phyloP scores from a whole-genome alignment of 2,888 invertebrate species.

The Morpho achilles region DNA sequence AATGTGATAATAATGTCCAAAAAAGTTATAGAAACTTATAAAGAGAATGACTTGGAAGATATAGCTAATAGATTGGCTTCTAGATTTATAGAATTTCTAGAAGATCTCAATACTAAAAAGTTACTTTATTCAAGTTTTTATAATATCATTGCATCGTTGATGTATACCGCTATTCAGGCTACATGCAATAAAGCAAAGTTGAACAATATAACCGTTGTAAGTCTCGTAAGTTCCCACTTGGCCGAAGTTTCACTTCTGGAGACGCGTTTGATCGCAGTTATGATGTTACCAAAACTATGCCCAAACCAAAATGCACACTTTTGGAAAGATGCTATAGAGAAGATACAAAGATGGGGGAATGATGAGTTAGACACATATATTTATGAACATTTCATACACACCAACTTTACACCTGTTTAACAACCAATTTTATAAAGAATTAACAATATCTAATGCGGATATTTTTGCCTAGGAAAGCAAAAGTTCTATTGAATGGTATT shows the following conservation, averaged over 20 bases:
- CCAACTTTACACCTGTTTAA: no score
- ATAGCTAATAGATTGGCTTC: constrained; percentile 2
- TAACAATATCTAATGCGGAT: no score
- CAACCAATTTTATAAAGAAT: no score
- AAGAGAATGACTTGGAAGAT: neutral
- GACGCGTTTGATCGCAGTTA: neutral
- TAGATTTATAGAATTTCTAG: constrained; percentile 1
- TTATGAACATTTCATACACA: neutral
- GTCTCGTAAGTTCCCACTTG: constrained; percentile 1
- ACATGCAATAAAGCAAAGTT: neutral
- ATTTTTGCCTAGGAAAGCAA: no score
- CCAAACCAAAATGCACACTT: neutral
- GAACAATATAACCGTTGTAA: neutral
- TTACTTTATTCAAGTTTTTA: constrained; percentile 9
- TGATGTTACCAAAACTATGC: neutral
- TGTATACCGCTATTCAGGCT: neutral
- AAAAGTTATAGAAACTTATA: constrained; percentile 6
- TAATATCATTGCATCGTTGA: neutral
- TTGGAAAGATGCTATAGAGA: constrained; percentile 1
- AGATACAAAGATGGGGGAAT: constrained; percentile 2
- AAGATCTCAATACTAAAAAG: constrained; percentile 10
- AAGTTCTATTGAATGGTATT: no score
- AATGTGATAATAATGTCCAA: constrained; percentile 8
- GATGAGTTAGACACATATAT: constrained; percentile 4
- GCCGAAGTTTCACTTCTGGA: neutral